A percentile compares a stretch with the other conserved stretches of the same genome.
These are phyloP conservation scores for Eclectus roratus DNA, from an alignment of 2,113 vertebrate species.

Conservation along the genomic window DNA sequence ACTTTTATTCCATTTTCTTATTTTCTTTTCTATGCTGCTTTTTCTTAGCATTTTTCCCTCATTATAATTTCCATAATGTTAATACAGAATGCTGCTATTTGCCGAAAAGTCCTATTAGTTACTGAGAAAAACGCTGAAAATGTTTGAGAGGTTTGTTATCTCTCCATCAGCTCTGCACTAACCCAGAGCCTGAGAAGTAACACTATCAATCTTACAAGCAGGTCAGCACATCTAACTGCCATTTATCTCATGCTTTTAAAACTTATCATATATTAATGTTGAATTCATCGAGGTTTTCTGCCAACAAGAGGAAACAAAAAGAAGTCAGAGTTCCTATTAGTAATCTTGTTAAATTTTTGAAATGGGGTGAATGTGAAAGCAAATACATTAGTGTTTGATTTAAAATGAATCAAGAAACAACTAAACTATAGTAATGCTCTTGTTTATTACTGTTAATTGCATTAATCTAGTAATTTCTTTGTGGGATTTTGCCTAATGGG, in stretches of 20 bases:
- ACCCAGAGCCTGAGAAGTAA: neutral
- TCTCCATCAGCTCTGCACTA: neutral
- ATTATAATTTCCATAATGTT: neutral
- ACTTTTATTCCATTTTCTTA: slow-evolving; percentile 21
- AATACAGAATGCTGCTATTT: neutral
- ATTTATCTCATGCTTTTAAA: neutral
- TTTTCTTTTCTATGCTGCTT: neutral
- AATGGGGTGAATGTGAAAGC: neutral
- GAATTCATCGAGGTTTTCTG: neutral
- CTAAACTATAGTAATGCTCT: neutral
- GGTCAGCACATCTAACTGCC: neutral
- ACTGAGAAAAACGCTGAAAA: neutral
- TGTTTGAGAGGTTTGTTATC: neutral
- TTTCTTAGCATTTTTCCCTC: neutral
- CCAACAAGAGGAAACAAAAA: neutral
- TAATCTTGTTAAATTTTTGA: neutral
- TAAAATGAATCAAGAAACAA: neutral
- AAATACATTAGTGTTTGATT: neutral
- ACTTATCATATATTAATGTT: neutral
- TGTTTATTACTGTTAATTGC: neutral
- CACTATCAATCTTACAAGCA: neutral
- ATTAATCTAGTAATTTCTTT: neutral
- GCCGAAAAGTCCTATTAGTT: neutral
- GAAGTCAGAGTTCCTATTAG: neutral
- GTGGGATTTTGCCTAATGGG: neutral